Evolutionary conservation across 2,797 vertebrate species (phyloP), one percentile per base, ranked within the genome.

Genomic region (Bradypus variegatus): DNA sequence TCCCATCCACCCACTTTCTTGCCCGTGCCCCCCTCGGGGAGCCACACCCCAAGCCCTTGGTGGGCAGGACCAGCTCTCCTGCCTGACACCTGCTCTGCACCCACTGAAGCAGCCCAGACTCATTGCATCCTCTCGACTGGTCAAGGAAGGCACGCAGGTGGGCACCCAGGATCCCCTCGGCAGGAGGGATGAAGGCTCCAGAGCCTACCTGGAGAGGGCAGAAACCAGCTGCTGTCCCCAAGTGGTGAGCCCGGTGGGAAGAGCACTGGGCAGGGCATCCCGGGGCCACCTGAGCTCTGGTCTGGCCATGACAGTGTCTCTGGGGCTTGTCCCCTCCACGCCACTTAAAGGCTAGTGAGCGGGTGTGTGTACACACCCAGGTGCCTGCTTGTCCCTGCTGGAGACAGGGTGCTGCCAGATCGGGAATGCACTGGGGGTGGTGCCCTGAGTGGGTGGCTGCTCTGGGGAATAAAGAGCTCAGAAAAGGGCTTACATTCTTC

Each of bases 401-500:
- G 38, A 21, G 36, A 67, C 7, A 21, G 60, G 72, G 72, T 53
- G 86, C 62, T 69, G 23, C 36, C 23, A 7, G 25, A 90, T 80
- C 81, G 2, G 36, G 67, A 70, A 15, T 19, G 11, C 6, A 8
- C 55, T 10, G 10, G 36, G 3, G 29, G 2, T 9, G 9, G 27
- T 0, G 1, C 88, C 27, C 58, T 45, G 83, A 89, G 89, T 36
- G 88, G 91, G 73, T 29, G 90, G 95, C 90, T 76, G 67, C 60
- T 93, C 92, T 58, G 76, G 6, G 19, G 48, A 93, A 31, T 7
- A 2, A 23, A 33, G 16, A 78, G 8, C 55, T 19, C 31, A 58
- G 62, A 19, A 48, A 77, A 72, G 85, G 75, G 86, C 86, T 94
- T 77, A 50, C n/a, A 27, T 83, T 94, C 94, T 83, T 94, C 94